Evolutionary conservation across 2,113 vertebrate genomes (phyloP).

Genomic region (Kryptolebias marmoratus): DNA sequence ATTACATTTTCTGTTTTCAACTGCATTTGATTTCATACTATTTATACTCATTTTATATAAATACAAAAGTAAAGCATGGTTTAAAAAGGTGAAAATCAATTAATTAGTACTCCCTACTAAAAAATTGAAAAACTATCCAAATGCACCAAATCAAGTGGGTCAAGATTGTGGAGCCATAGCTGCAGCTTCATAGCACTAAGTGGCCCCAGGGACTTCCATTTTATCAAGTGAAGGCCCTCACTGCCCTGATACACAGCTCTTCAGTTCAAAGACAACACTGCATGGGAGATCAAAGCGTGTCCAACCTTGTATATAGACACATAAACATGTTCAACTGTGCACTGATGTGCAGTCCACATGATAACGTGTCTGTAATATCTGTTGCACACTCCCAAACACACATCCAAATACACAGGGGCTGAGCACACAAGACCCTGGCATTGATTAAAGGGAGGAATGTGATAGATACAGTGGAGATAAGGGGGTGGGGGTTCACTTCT

Average conservation of each 20-base stretch:
- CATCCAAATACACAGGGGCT: constrained; percentile 56
- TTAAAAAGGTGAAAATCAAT: too few species aligned
- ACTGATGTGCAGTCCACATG: constrained; percentile 58
- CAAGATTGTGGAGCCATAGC: background rate
- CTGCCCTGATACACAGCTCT: constrained; percentile 59
- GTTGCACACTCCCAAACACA: constrained; percentile 55
- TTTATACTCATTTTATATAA: too few species aligned
- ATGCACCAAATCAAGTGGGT: too few species aligned
- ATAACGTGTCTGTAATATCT: constrained; percentile 66
- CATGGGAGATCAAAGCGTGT: constrained; percentile 72
- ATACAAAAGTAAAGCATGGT: too few species aligned
- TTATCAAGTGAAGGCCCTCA: constrained; percentile 66
- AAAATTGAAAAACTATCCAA: too few species aligned
- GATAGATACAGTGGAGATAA: constrained; percentile 70
- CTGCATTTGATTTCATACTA: too few species aligned
- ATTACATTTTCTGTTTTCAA: too few species aligned
- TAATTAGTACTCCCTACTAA: too few species aligned
- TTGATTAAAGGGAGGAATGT: constrained; percentile 79
- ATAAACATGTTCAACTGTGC: constrained; percentile 43
- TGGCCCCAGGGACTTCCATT: constrained; percentile 24
- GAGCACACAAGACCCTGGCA: constrained; percentile 63
- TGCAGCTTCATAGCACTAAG: constrained; percentile 25
- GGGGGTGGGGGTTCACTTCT: constrained; percentile 36
- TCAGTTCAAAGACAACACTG: constrained; percentile 74
- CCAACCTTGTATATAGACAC: constrained; percentile 59